Evolutionary conservation across 2,797 vertebrate genomes (phyloP), one percentile per base, ranked within the genome.

Genomic region (Pelodytes ibericus): DNA sequence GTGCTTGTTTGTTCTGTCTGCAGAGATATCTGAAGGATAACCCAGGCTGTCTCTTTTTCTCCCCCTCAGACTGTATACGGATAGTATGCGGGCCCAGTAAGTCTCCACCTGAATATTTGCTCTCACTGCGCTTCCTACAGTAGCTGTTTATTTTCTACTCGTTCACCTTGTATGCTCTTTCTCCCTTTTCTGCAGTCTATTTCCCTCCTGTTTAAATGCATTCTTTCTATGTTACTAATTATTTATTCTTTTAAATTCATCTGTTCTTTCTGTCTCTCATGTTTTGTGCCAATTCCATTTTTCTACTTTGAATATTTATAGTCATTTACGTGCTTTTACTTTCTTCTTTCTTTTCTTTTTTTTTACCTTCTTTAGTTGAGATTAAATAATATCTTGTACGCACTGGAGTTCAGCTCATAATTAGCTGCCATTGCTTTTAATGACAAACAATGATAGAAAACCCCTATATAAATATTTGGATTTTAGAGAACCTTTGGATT

Each of bases 71-170:
- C 95, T 98, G 96, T 95, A 95, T 96, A 94, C 95, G 95, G 91
- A 95, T 95, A 95, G 95, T 96, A 94, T 98, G 96, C 95, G 95
- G 94, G 91, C 94, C 95, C 92, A 97, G 96, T 98, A 98, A 98
- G 96, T 98, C 71, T 90, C 86, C 89, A 88, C 84, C 88, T 91
- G 87, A 89, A 84, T 88, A 90, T 91, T 90, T 82, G 77, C 87
- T 81, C 87, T 87, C 10, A 72, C 29, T 77, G 39, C 33, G 61
- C 70, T 72, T 66, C 61, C 22, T 65, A 39, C 29, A 33, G 39
- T 58, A 53, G 26, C 41, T 65, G 33, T 82, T 81, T 81, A 70
- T 80, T 86, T 4, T 39, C 70, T 72, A 53, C 53, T 63, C 75
- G 39, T 61, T 24, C n/a, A 26, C 30, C 60, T 62, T 74, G 6